phyloP scores from a whole-genome alignment of 2,113 vertebrate genomes.

The Pseudorhombus dupliciocellatus region DNA sequence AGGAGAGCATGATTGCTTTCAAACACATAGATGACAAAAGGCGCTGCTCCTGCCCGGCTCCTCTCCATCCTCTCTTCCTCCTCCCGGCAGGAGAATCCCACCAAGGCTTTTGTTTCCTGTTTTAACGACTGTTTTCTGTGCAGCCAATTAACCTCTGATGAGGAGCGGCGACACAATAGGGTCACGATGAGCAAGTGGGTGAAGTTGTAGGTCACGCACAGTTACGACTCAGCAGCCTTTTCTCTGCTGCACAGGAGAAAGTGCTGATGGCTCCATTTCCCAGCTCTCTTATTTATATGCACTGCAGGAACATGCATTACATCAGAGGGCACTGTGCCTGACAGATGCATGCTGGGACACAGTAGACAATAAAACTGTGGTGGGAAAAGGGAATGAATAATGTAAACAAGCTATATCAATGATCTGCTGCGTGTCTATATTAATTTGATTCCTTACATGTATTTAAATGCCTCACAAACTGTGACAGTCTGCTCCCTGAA shows the following conservation, averaged over 20 bases:
- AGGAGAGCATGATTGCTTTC: constrained; percentile 25
- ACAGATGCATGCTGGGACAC: neutral
- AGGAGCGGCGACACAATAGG: constrained; percentile 62
- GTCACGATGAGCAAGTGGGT: constrained; percentile 46
- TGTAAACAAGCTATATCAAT: no score
- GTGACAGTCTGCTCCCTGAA: no score
- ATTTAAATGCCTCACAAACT: neutral
- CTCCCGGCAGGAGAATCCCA: constrained; percentile 47
- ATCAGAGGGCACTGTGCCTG: neutral
- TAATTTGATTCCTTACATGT: neutral
- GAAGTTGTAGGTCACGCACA: constrained; percentile 13
- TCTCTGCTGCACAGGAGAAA: neutral
- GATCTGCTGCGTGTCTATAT: no score
- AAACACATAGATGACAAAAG: constrained; percentile 21
- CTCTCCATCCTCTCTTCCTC: constrained; percentile 1
- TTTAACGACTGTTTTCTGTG: constrained; percentile 18
- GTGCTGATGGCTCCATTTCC: constrained; percentile 14
- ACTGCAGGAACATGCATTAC: neutral
- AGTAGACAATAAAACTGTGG: neutral
- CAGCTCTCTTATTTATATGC: neutral
- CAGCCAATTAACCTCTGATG: constrained; percentile 34
- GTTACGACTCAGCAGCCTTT: constrained; percentile 24
- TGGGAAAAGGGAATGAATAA: no score
- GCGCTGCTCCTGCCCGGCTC: neutral
- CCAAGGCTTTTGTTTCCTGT: constrained; percentile 33